Conservation (phyloP, 2,113 vertebrate species). For the Aegypius monachus region DNA sequence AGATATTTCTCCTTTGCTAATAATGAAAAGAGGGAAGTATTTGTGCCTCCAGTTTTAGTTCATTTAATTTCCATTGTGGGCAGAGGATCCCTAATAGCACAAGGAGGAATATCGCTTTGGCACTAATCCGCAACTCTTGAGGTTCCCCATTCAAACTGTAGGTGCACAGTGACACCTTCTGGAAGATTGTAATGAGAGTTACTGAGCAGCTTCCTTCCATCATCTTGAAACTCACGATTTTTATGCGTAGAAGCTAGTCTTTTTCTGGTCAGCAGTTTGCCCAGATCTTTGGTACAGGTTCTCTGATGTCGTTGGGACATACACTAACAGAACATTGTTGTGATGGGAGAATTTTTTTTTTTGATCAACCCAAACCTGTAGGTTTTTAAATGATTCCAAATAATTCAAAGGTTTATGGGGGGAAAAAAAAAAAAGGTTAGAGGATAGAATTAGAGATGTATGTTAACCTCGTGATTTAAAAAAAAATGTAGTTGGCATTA, state of each 20-base stretch:
- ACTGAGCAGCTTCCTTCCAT: background rate
- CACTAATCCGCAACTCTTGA: background rate
- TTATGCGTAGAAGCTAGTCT: background rate
- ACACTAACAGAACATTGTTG: rapidly evolving
- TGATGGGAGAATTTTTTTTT: background rate
- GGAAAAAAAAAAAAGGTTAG: background rate
- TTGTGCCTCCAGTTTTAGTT: background rate
- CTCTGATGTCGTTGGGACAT: rapidly evolving
- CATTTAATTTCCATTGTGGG: background rate
- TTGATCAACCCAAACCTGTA: background rate
- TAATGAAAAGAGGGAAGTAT: background rate
- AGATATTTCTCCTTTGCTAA: background rate
- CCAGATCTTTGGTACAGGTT: background rate
- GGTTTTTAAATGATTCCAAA: background rate
- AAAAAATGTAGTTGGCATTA: background rate
- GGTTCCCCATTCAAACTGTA: background rate
- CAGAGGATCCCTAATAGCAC: background rate
- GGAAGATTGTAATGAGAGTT: background rate
- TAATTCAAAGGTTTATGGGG: background rate
- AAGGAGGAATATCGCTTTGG: background rate
- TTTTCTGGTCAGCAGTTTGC: background rate
- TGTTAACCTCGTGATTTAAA: background rate
- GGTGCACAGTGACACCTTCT: slow-evolving; percentile 64
- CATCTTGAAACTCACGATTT: background rate
- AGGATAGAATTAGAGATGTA: background rate